Evolutionary conservation across 1,140 invertebrate species (phyloP).

Genomic region (Atta colombica): DNA sequence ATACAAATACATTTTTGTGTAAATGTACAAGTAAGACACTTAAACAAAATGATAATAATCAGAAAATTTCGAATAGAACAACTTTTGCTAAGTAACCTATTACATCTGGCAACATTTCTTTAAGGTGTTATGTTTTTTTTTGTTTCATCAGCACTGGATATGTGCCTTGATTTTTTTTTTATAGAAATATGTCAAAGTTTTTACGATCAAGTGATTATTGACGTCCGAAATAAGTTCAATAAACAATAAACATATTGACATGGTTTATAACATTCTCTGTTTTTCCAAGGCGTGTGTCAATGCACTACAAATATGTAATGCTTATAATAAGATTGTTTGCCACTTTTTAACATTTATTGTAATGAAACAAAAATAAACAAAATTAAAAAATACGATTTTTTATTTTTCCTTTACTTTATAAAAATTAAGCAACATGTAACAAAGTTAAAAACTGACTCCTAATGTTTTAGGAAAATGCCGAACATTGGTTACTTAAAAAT

Average conservation of each 20-base stretch:
- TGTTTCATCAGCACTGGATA: not conserved
- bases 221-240: not conserved
- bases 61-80: not conserved
- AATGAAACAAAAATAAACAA: not conserved
- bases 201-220: not conserved
- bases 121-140: not conserved
- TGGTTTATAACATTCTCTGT: not conserved
- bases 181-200: not conserved
- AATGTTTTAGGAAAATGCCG: not conserved
- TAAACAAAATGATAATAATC: not conserved
- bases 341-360: not conserved
- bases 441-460: not conserved
- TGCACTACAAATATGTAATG: not conserved
- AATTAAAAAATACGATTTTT: not conserved
- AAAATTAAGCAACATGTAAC: not conserved
- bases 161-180: not conserved
- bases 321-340: not conserved
- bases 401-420: not conserved
- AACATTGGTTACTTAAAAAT: not conserved
- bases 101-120: not conserved
- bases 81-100: constrained; percentile 2
- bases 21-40: no score
- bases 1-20: no score
- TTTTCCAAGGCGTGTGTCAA: not conserved
- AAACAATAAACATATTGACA: not conserved